Percentiles rank a stretch among this genome's conserved stretches.
Conservation (phyloP, 1,140 invertebrate species). For the Brachionus angularis region DNA sequence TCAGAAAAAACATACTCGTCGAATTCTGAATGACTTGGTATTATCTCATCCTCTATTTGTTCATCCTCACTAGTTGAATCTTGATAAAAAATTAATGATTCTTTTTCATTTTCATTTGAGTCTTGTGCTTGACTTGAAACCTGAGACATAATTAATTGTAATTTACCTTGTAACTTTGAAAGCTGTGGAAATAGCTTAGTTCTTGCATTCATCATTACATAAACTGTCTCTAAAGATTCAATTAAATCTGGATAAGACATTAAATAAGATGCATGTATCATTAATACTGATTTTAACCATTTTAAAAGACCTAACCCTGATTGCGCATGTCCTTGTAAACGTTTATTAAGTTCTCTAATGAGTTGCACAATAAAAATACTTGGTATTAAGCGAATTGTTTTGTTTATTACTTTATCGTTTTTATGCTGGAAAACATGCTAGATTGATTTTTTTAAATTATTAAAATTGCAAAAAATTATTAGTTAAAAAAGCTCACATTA, state of each 20-base stretch:
- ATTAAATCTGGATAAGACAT: conserved; percentile 55
- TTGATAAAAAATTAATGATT: conserved; percentile 19
- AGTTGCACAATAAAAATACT: conserved; percentile 51
- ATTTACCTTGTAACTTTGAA: conserved; percentile 51
- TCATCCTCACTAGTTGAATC: conserved; percentile 40
- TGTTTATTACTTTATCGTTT: conserved; percentile 49
- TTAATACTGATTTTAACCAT: conserved; percentile 52
- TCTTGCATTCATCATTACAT: conserved; percentile 53
- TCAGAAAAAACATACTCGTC: conserved; percentile 44
- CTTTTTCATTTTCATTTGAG: not conserved
- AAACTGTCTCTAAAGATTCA: conserved; percentile 50
- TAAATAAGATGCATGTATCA: conserved; percentile 53
- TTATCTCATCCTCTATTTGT: conserved; percentile 37
- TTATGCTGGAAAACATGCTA: conserved; percentile 51
- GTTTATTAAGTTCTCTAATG: conserved; percentile 49
- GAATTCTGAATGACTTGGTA: conserved; percentile 43
- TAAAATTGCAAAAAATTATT: not conserved
- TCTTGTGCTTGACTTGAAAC: conserved; percentile 45
- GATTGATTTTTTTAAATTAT: not conserved
- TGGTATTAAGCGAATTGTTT: conserved; percentile 51
- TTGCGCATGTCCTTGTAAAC: conserved; percentile 51
- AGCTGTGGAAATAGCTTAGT: conserved; percentile 48
- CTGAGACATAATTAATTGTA: conserved; percentile 53
- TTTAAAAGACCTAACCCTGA: conserved; percentile 47
- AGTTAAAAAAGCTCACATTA: conserved; percentile 48